These are phyloP conservation scores for Drosophila hydei DNA, from an alignment of 1,140 invertebrate genomes.

Conservation along the genomic window DNA sequence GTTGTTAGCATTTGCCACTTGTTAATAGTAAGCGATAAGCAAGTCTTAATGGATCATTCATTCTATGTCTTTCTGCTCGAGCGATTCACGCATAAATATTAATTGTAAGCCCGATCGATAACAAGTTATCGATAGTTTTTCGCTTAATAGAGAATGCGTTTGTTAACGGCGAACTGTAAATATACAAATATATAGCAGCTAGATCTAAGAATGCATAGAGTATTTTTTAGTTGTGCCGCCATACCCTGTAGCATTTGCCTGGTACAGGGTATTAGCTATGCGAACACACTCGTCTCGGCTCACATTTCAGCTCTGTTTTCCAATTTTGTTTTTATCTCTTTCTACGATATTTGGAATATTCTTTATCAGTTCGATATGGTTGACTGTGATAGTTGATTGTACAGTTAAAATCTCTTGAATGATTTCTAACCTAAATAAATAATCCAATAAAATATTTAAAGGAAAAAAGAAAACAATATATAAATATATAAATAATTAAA, in stretches of 20 bases:
- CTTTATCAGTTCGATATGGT: conserved; percentile 75
- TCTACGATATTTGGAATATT: conserved; percentile 25
- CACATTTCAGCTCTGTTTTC: not conserved
- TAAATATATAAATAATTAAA: conserved; percentile 10
- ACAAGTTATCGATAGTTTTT: conserved; percentile 24
- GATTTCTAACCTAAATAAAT: conserved; percentile 55
- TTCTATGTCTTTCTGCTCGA: conserved; percentile 28
- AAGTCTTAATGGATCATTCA: conserved; percentile 28
- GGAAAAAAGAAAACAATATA: conserved; percentile 3
- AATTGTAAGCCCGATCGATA: conserved; percentile 27
- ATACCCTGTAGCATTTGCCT: not conserved
- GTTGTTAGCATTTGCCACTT: conserved; percentile 53
- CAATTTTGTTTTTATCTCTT: not conserved
- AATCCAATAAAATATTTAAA: conserved; percentile 43
- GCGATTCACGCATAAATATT: conserved; percentile 14
- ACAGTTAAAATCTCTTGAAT: conserved; percentile 81
- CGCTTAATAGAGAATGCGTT: conserved; percentile 43
- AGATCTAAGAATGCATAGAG: conserved; percentile 14
- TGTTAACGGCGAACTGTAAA: conserved; percentile 62
- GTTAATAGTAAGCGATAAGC: conserved; percentile 45
- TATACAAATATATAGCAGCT: conserved; percentile 47
- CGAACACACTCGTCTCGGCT: conserved; percentile 8
- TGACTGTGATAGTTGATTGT: conserved; percentile 84
- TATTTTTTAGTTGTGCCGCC: not conserved
- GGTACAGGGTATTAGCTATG: conserved; percentile 21